Base-by-base conservation (phyloP, 2,113 vertebrate genomes). In the Numenius arquata region DNA sequence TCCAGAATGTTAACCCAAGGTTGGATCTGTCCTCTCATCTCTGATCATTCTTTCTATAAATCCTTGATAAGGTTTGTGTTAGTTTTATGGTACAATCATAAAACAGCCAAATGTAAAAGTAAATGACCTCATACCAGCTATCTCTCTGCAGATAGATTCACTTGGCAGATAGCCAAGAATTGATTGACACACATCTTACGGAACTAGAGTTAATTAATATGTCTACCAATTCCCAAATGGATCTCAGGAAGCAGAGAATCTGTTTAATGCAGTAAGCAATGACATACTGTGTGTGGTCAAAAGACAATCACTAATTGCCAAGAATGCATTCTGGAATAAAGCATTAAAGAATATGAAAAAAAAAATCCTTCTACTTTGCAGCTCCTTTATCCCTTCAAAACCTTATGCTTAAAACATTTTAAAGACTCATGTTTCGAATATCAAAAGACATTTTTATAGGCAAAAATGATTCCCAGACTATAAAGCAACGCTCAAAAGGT, bases 151-250 rank as follows among this genome's bases (percentile, higher is more conserved):
- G 97, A 96, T 75, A 97, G 90, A 95, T 95, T 95, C 94, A 88
- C 93, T 91, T 98, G 98, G 97, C 96, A 98, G 67, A 97, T 92
- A 91, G 92, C 97, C 98, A 97, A 94, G 85, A 96, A 97, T 88
- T 98, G 98, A 98, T 84, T 98, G 98, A 98, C 97, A 97, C 78
- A 88, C 55, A 98, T 98, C 97, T 97, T 97, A 97, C 27, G 43
- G 96, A 97, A 93, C 96, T 97, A 82, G 95, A 98, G 92, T 97
- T 98, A 98, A 98, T 98, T 98, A 98, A 98, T 97, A 97, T 66
- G 95, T 96, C 97, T 97, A 95, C 94, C 96, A 97, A 98, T 97
- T 97, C 97, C 97, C 97, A 97, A 97, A 92, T 86, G 97, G 78
- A 95, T 90, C 86, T 95, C 91, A 96, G 97, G 97, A 98, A 98